A percentile compares a stretch with the other conserved stretches of the same genome.
phyloP scores from a whole-genome alignment of 2,797 vertebrate genomes.

The Pseudochirops cupreus region DNA sequence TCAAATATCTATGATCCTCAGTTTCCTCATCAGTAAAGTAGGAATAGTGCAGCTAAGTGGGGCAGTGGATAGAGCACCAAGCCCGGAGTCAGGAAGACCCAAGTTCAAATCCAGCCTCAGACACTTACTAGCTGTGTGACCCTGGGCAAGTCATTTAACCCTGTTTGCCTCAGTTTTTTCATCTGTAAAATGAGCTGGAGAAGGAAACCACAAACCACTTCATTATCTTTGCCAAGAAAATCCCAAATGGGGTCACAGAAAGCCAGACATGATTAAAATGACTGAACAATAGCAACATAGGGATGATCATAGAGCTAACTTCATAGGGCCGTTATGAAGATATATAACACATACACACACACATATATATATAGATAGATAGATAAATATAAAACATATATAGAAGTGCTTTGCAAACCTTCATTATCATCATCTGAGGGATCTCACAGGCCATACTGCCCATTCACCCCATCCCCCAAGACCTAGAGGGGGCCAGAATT shows the following conservation, averaged over 20 bases:
- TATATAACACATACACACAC: background rate
- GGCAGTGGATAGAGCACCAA: background rate
- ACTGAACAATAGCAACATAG: background rate
- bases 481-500: background rate
- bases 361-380: too few relatives aligned
- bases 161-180: background rate
- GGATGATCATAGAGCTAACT: background rate
- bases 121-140: background rate
- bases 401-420: background rate
- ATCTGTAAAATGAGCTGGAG: background rate
- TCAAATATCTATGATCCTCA: background rate
- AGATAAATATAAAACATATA: background rate
- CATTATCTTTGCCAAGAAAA: background rate
- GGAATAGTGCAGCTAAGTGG: background rate
- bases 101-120: background rate
- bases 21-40: background rate
- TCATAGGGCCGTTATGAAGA: background rate
- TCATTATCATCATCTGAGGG: background rate
- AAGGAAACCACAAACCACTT: background rate
- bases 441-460: background rate
- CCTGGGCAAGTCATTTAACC: background rate
- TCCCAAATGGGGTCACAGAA: background rate
- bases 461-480: background rate
- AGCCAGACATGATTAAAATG: background rate
- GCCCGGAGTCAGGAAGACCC: background rate